Evolutionary conservation across 2,888 invertebrate species (phyloP).

Genomic region (Aromia moschata): DNA sequence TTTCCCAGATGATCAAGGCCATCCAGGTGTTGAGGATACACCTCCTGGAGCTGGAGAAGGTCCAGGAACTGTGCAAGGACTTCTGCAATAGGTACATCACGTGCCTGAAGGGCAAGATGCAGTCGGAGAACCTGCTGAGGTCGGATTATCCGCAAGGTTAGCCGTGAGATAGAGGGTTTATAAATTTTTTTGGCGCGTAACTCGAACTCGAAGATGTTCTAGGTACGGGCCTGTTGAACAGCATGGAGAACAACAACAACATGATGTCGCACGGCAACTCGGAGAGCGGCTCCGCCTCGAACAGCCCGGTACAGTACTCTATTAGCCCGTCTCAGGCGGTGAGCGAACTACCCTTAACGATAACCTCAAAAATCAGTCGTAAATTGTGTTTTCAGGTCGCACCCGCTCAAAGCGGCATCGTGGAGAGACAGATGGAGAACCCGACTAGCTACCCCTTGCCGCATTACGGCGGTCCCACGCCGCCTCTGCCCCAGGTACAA

Average conservation of each 20-base stretch:
- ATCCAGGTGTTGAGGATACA: slow-evolving; percentile 93
- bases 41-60: slow-evolving; percentile 90
- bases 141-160: slow-evolving; percentile 79
- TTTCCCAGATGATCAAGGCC: slow-evolving; percentile 80
- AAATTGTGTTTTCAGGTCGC: slow-evolving; percentile 52
- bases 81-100: slow-evolving; percentile 94
- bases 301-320: slow-evolving; percentile 63
- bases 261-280: slow-evolving; percentile 62
- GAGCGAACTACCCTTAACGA: slow-evolving; percentile 41
- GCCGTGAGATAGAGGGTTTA: too few relatives aligned
- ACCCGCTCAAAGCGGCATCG: slow-evolving; percentile 48
- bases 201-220: slow-evolving; percentile 56
- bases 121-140: slow-evolving; percentile 84
- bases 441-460: slow-evolving; percentile 55
- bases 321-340: slow-evolving; percentile 60
- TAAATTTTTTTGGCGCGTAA: too few relatives aligned
- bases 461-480: slow-evolving; percentile 53
- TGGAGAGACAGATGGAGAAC: slow-evolving; percentile 54
- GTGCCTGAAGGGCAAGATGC: slow-evolving; percentile 90
- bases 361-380: not conserved
- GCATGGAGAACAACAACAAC: slow-evolving; percentile 63
- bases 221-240: slow-evolving; percentile 63
- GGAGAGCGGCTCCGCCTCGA: slow-evolving; percentile 63
- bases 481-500: slow-evolving; percentile 48
- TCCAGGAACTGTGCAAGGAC: slow-evolving; percentile 93